Percentiles rank a stretch among this genome's conserved stretches.
Conservation (phyloP, 64 coral and sea anemone species). For the Stylophora pistillata region DNA sequence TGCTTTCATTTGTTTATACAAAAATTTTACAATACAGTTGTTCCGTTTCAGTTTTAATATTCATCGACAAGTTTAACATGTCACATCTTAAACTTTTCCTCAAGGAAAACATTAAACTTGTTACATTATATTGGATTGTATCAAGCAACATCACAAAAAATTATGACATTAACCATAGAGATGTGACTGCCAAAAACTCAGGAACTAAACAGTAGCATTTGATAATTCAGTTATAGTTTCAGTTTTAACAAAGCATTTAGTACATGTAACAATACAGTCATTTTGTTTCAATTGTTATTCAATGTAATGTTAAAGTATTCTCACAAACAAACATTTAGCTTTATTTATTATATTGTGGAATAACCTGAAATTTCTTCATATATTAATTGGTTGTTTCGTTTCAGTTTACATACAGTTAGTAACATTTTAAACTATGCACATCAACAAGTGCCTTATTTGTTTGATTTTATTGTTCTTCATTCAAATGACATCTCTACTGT, state of each 20-base stretch:
- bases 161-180: no score
- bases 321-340: constrained; percentile 20
- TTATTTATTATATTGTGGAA: constrained; percentile 8
- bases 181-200: no score
- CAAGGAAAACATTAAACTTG: neutral
- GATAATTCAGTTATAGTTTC: constrained; percentile 1
- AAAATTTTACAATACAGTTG: no score
- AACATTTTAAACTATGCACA: constrained; percentile 36
- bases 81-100: neutral
- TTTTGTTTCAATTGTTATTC: constrained; percentile 41
- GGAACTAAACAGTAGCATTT: no score
- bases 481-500: constrained; percentile 34
- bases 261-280: neutral
- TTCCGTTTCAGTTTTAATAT: no score
- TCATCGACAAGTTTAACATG: no score
- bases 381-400: constrained; percentile 19
- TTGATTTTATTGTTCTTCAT: no score
- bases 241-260: constrained; percentile 3
- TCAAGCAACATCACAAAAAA: no score
- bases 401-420: constrained; percentile 17
- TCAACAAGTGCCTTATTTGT: constrained; percentile 49
- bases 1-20: no score
- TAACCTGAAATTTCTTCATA: constrained; percentile 23
- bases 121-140: no score
- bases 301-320: constrained; percentile 20